Evolutionary conservation across 2,797 vertebrate species (phyloP).

Genomic region (Parambassis ranga): DNA sequence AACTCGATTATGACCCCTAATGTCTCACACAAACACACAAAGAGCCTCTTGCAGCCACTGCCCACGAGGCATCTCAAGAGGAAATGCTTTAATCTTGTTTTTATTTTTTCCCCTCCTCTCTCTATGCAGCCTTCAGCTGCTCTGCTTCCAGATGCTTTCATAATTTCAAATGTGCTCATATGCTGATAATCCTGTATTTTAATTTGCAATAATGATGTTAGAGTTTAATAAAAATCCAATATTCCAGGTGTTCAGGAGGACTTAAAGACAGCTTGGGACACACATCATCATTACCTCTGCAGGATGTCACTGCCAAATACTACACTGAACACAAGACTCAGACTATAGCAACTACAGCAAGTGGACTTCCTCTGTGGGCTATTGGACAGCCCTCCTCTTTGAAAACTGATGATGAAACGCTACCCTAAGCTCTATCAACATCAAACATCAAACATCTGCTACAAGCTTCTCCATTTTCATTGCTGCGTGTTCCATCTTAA

Average conservation of each 20-base stretch:
- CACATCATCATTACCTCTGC: conserved; percentile 5
- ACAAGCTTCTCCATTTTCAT: too few relatives aligned
- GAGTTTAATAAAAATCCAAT: neutral
- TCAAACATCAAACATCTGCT: too few relatives aligned
- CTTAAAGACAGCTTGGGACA: conserved; percentile 14
- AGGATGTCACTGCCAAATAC: neutral
- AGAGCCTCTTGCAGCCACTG: conserved; percentile 45
- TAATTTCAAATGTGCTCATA: neutral
- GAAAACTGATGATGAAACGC: too few relatives aligned
- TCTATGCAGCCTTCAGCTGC: conserved; percentile 10
- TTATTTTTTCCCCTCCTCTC: neutral
- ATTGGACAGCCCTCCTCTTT: too few relatives aligned
- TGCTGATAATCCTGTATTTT: neutral
- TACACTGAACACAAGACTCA: neutral
- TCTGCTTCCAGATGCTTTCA: neutral
- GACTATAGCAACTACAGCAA: too few relatives aligned
- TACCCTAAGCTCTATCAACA: too few relatives aligned
- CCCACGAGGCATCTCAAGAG: conserved; percentile 61
- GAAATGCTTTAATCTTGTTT: conserved; percentile 51
- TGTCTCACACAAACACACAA: conserved; percentile 69
- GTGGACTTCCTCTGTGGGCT: too few relatives aligned
- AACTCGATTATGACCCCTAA: conserved; percentile 75
- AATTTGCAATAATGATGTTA: neutral
- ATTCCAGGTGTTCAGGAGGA: neutral
- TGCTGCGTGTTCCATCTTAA: too few relatives aligned